A percentile compares a stretch with the other conserved stretches of the same genome.
Evolutionary conservation across 2,888 invertebrate species (phyloP).

Genomic region (Lithophane socia): DNA sequence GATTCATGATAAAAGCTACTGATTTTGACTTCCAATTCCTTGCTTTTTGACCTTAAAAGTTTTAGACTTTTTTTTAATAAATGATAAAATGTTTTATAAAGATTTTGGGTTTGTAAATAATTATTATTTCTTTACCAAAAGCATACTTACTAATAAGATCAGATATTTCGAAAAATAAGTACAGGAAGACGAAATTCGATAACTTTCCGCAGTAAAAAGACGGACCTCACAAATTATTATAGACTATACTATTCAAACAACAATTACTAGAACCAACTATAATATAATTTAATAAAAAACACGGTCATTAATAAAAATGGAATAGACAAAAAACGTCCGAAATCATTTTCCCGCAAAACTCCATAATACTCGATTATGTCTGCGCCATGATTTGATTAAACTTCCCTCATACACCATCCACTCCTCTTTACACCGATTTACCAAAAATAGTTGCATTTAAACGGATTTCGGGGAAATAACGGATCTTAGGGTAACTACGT

Average conservation of each 20-base stretch:
- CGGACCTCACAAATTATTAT: not conserved
- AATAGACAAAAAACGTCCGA: slow-evolving; percentile 30
- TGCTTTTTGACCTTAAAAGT: not conserved
- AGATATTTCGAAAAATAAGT: not conserved
- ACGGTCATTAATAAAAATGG: slow-evolving; percentile 48
- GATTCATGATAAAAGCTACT: not conserved
- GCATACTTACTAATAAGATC: not conserved
- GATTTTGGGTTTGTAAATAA: not conserved
- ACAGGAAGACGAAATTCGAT: too few species aligned
- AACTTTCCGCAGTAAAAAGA: not conserved
- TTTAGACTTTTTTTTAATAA: not conserved
- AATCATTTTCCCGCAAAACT: slow-evolving; percentile 72
- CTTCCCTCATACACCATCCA: slow-evolving; percentile 77
- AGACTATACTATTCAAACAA: not conserved
- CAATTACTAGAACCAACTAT: not conserved
- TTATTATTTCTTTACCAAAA: not conserved
- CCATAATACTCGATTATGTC: slow-evolving; percentile 83
- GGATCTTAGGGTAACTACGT: slow-evolving; percentile 72
- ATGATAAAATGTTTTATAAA: not conserved
- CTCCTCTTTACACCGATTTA: slow-evolving; percentile 78
- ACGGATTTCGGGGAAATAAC: slow-evolving; percentile 75
- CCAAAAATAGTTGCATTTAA: slow-evolving; percentile 84
- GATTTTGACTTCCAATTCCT: not conserved
- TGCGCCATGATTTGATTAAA: slow-evolving; percentile 83
- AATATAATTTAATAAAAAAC: slow-evolving; percentile 28